Conservation (phyloP, 1,140 invertebrate species). For the Cotesia glomerata region DNA sequence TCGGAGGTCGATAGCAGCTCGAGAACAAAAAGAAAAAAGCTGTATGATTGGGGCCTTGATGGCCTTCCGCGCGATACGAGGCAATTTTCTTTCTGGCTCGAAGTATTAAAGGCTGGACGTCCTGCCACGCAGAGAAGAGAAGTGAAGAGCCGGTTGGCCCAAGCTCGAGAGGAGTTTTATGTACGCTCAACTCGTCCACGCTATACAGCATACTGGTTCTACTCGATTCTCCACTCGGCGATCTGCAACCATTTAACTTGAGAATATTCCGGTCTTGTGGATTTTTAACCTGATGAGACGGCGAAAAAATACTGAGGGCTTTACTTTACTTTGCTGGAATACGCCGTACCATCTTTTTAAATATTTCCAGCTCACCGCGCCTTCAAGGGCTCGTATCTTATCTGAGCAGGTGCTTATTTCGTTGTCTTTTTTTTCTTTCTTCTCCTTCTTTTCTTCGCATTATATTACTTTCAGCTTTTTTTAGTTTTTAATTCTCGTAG, state of each 20-base stretch:
- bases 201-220: no score
- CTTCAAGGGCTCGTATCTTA: neutral
- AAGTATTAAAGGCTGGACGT: neutral
- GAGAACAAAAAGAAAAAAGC: conserved; percentile 24
- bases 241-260: no score
- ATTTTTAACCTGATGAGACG: neutral
- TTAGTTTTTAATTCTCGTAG: neutral
- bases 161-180: neutral
- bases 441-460: neutral
- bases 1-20: neutral
- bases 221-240: neutral
- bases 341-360: conserved; percentile 1
- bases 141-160: neutral
- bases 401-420: no score
- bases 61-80: conserved; percentile 12
- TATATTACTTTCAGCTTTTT: no score
- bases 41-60: conserved; percentile 6
- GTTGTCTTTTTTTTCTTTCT: neutral
- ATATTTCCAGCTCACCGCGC: conserved; percentile 25
- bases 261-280: no score
- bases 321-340: neutral
- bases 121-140: neutral
- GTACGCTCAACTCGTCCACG: neutral
- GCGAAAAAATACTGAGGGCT: neutral
- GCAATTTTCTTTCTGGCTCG: conserved; percentile 34